A percentile compares a stretch with the other conserved stretches of the same genome.
These are phyloP conservation scores for Drosophila saltans DNA, from an alignment of 1,140 invertebrate genomes.

Conservation along the genomic window DNA sequence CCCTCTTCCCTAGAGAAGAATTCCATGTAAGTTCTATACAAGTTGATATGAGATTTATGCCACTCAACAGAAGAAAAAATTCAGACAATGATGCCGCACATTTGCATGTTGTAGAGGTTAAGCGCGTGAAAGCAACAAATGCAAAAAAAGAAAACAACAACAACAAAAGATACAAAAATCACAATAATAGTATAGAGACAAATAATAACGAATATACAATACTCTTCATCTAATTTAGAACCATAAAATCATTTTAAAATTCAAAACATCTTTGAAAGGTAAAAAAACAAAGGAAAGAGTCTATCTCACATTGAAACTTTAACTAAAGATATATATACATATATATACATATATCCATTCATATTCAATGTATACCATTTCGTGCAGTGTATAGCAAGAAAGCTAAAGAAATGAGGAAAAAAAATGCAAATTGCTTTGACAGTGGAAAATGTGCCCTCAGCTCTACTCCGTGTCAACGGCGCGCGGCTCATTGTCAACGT, in stretches of 20 bases:
- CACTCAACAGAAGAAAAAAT: slow-evolving; percentile 54
- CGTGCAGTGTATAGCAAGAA: not conserved
- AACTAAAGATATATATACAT: too few relatives aligned
- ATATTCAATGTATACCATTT: not conserved
- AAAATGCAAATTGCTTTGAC: slow-evolving; percentile 70
- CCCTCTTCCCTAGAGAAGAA: not conserved
- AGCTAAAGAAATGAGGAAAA: slow-evolving; percentile 21
- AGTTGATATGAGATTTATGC: slow-evolving; percentile 64
- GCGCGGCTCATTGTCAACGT: slow-evolving; percentile 49
- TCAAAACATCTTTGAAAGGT: too few relatives aligned
- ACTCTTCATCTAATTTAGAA: too few relatives aligned
- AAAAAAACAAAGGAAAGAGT: too few relatives aligned
- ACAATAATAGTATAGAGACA: not conserved
- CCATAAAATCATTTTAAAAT: too few relatives aligned
- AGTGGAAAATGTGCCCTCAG: slow-evolving; percentile 44
- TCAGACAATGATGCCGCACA: slow-evolving; percentile 51
- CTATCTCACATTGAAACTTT: too few relatives aligned
- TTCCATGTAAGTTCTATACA: slow-evolving; percentile 25
- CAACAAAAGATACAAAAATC: slow-evolving; percentile 38
- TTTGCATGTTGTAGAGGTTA: slow-evolving; percentile 51
- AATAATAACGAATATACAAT: not conserved
- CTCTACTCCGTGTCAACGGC: slow-evolving; percentile 20
- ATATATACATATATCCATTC: too few relatives aligned
- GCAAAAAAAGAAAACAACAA: slow-evolving; percentile 17
- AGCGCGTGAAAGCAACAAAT: slow-evolving; percentile 25